Base-by-base conservation (phyloP, 2,888 invertebrate species). In the Ophioninae sp. region DNA sequence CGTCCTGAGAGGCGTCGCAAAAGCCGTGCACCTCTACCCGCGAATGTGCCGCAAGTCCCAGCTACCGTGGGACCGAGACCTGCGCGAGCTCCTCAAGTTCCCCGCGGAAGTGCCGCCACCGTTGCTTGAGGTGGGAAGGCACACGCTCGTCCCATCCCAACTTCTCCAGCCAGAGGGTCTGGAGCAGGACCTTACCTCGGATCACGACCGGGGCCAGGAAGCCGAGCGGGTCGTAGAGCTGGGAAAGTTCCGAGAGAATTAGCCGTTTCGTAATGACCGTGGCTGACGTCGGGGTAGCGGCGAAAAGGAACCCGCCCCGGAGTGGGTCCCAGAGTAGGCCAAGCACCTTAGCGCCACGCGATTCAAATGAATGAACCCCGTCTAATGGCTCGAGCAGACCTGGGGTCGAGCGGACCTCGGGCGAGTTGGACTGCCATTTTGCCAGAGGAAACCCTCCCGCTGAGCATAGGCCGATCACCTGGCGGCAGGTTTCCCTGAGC, bases 171-270 rank as follows among this genome's bases (percentile, higher is more conserved):
- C 83, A 85, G 5, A 67, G 72, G 50, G 78, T 41, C 50, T 86
- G 85, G 2, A 85, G 21, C 23, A 85, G 23, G 1, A 78, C 50
- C 39, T 86, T 86, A 8, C 88, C 88, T 8, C 61, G 59, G 41
- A 87, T 83, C 20, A 84, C 80, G 30, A 87, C 80, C 7, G 88
- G 88, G 30, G 87, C 85, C 50, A 88, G 23, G 8, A 89, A 65
- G 21, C 87, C 87, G 13, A 88, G 79, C 6, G 88, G 87, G 72
- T 89, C 88, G 65, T 84, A 89, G 21, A 88, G 86, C 65, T 85
- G 85, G n/a, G 87, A 83, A 50, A 88, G 86, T 13, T 30, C 17
- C 3, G 81, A 84, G 41, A 85, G 76, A 23, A 83, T 73, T 6
- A 21, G n/a, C 50, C 75, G 20, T 50, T 75, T 75, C 20, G 39